Evolutionary conservation across 2,113 vertebrate genomes (phyloP), one percentile per base, ranked within the genome.

Genomic region (Syngnathus floridae): DNA sequence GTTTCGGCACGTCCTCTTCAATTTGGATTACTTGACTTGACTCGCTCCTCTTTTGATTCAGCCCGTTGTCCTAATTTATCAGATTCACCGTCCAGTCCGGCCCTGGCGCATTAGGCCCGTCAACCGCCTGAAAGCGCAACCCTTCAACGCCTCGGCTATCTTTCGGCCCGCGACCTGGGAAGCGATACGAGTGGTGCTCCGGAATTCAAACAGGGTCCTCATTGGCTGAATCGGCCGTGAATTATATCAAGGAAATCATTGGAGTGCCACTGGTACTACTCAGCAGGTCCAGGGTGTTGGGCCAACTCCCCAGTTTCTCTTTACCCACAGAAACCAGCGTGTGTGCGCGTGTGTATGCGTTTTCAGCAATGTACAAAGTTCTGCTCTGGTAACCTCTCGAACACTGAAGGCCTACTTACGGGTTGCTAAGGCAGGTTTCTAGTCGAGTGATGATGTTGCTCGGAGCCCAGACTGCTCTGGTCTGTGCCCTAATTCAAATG

Each of bases 381-480:
- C 67, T 84, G 84, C 78, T 84, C 75, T 65, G 79, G 85, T 81
- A 82, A 88, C 81, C 87, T 80, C 54, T 73, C 76, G 69, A 75
- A 78, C 77, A 69, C 77, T 77, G 76, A 64, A 82, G 83, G 78
- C 86, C 82, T 80, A 80, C 75, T 81, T 79, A 62, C 52, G 66
- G 79, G 82, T 84, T 85, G 73, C 83, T 84, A 80, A 74, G 78
- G 84, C 74, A 52, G 78, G 86, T 84, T 88, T 86, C 86, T 85
- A 79, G 72, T 78, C 75, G 80, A 77, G 85, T 84, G 82, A 86
- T 88, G 82, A 85, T 88, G 86, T 87, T 80, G 87, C 86, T 87
- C 85, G 82, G 81, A 90, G 88, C 88, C 88, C 90, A 89, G 87
- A 87, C 88, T 85, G 87, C 83, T 85, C 87, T 87, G 88, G 90